Evolutionary conservation across 2,888 invertebrate species (phyloP), one percentile per base, ranked within the genome.

Genomic region (Ophion costatus): DNA sequence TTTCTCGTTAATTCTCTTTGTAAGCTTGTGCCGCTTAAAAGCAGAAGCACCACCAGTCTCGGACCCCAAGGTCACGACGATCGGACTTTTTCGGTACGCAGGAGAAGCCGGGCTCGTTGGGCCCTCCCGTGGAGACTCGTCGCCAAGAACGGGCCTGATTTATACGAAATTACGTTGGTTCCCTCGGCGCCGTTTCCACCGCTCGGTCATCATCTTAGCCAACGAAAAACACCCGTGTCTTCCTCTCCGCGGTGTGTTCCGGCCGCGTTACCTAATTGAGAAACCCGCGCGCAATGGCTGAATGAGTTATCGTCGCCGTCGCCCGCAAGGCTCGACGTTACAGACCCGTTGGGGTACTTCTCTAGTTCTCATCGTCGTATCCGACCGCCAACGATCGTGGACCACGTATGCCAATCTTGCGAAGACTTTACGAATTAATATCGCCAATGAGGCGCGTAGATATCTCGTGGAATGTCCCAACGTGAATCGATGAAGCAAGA

Each of bases 231-330:
- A 59, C 63, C 45, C 45, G 24, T 51, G 42, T 51, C n/a, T 38
- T 14, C 22, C 45, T 45, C 51, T 57, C 71, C 51, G 10, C 56
- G 70, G 33, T 78, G 63, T 82, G 51, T 83, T 75, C 70, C 51
- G 74, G 88, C 85, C 84, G 89, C 89, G 91, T 92, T 92, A 91
- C 92, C 92, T 92, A 93, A 93, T 93, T 92, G 92, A 92, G 92
- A 91, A 92, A 91, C 90, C 82, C 73, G 76, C 45, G 82, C 80
- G 91, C 92, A 91, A 91, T 90, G 89, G 90, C 84, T 88, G 91
- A 88, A 82, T 93, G 92, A 93, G 90, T 93, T 93, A 93, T 93
- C 91, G 91, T 88, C 88, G 82, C 89, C 56, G 75, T 74, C 61
- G 88, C 88, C 82, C 80, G 63, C 78, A 79, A 74, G 63, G 86